A percentile compares a stretch with the other conserved stretches of the same genome.
phyloP scores from a whole-genome alignment of 2,888 invertebrate genomes.

The Phyllotreta striolata region DNA sequence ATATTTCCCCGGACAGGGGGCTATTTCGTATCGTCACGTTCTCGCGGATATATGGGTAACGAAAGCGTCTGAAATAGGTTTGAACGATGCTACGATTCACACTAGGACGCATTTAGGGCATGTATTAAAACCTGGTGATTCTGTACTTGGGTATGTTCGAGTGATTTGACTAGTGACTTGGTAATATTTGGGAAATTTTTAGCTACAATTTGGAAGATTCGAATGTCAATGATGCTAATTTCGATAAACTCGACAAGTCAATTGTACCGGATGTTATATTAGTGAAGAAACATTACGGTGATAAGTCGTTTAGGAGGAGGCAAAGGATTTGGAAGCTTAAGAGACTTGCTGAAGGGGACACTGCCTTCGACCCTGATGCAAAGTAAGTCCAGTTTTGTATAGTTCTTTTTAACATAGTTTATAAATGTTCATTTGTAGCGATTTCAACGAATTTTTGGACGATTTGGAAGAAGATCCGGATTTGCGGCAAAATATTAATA shows the following conservation, averaged over 20 bases:
- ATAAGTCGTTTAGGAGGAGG: slow-evolving; percentile 73
- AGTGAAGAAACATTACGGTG: slow-evolving; percentile 91
- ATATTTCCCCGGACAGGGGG: slow-evolving; percentile 87
- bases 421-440: slow-evolving; percentile 66
- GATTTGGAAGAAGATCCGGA: slow-evolving; percentile 96
- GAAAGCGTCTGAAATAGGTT: slow-evolving; percentile 84
- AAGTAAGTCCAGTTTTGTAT: slow-evolving; percentile 59
- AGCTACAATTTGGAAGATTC: slow-evolving; percentile 90
- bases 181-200: slow-evolving; percentile 28
- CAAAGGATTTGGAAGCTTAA: slow-evolving; percentile 91
- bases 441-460: slow-evolving; percentile 95
- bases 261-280: slow-evolving; percentile 88
- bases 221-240: slow-evolving; percentile 89
- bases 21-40: slow-evolving; percentile 85
- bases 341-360: slow-evolving; percentile 78
- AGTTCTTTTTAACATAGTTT: not conserved
- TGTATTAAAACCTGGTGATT: slow-evolving; percentile 90
- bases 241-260: slow-evolving; percentile 79
- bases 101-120: slow-evolving; percentile 94
- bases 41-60: slow-evolving; percentile 95
- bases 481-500: slow-evolving; percentile 90
- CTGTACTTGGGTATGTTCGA: slow-evolving; percentile 80
- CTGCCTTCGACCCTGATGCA: slow-evolving; percentile 69
- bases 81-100: slow-evolving; percentile 82
- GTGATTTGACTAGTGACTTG: not conserved